These are phyloP conservation scores for Apus apus DNA, from an alignment of 2,113 vertebrate species.

Conservation along the genomic window DNA sequence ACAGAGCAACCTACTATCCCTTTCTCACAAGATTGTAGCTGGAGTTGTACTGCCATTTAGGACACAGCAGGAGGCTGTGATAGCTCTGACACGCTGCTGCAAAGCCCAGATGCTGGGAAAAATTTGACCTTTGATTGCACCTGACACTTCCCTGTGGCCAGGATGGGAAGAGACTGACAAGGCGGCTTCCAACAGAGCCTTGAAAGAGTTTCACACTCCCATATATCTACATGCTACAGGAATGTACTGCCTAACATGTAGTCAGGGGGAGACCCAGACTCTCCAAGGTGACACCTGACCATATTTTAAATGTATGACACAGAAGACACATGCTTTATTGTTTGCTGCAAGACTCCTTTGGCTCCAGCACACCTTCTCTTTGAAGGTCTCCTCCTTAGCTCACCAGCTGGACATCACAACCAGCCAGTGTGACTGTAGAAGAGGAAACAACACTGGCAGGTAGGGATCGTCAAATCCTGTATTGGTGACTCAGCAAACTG, in stretches of 20 bases:
- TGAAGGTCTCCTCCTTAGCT: background rate
- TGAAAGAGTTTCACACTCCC: background rate
- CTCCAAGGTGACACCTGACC: background rate
- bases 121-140: background rate
- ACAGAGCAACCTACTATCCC: background rate
- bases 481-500: background rate
- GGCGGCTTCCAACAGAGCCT: background rate
- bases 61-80: background rate
- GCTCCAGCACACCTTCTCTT: background rate
- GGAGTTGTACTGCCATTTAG: background rate
- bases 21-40: accelerated
- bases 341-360: background rate
- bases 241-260: background rate
- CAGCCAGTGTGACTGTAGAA: background rate
- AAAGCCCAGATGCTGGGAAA: background rate
- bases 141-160: background rate
- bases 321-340: background rate
- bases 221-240: accelerated
- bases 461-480: background rate
- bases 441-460: background rate
- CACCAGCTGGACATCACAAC: background rate
- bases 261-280: background rate
- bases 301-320: background rate
- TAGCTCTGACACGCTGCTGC: background rate
- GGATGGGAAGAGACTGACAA: background rate